Base-by-base conservation (phyloP, 2,797 vertebrate species). In the Acanthis flammea region DNA sequence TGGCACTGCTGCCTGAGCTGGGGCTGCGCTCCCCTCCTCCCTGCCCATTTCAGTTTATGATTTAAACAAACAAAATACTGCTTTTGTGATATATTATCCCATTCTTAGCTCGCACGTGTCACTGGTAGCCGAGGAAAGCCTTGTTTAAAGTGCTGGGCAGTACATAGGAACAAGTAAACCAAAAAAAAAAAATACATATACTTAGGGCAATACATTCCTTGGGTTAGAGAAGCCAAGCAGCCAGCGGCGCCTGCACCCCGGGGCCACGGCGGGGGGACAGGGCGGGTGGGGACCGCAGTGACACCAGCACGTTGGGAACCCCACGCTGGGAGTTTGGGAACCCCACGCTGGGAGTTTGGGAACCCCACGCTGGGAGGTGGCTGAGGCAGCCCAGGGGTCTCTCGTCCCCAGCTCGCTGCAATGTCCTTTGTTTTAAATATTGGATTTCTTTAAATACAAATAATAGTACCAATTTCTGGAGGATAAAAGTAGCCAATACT, bases 101-200 rank as follows among this genome's bases (percentile, higher is more conserved):
- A 6, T 84, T 95, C 93, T 84, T 62, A 97, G 85, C n/a, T 86
- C n/a, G 89, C 94, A 58, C 24, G 79, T 95, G 92, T 93, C 93
- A 63, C 65, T 22, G 87, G 73, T 80, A 96, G 96, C 95, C 6
- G 90, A 96, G 91, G 96, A 95, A 97, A 97, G 97, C 97, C 12
- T 93, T 91, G 90, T 94, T 96, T 98, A 98, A 98, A 98, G 97
- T 98, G 97, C 97, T 95, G 91, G 96, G 97, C 95, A 97, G 97
- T 96, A 97, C 96, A 94, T 94, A 95, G 60, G 71, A 96, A 96
- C 93, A 86, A 90, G 97, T 96, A 96, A 97, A 97, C 96, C 44
- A 72, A 91, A 58, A 54, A 63, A 54, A 63, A 25, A 63, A 25
- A 55, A 65, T 80, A 41, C 33, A 67, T 74, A 95, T 60, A 92